phyloP scores from a whole-genome alignment of 1,140 invertebrate genomes.

The Tachypleus tridentatus region DNA sequence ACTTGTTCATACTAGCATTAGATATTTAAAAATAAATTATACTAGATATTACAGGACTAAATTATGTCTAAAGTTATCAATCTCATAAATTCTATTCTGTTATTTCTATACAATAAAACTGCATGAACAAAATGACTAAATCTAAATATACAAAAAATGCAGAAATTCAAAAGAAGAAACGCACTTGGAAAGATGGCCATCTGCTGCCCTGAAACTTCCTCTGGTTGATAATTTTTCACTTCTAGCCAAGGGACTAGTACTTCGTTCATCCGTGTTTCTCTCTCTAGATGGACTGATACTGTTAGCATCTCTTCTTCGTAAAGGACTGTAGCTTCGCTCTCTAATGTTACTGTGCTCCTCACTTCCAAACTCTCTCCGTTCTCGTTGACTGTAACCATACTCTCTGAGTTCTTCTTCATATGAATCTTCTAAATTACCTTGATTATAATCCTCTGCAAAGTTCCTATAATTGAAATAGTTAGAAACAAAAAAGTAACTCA shows the following conservation, averaged over 20 bases:
- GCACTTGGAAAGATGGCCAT: constrained; percentile 3
- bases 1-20: too few species aligned
- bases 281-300: constrained; percentile 4
- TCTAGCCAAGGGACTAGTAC: constrained; percentile 22
- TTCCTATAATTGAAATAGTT: constrained; percentile 19
- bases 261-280: constrained; percentile 3
- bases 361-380: constrained; percentile 27
- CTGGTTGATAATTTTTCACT: constrained; percentile 13
- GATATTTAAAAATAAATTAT: too few species aligned
- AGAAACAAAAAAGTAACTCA: too few species aligned
- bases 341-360: constrained; percentile 1
- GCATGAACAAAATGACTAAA: too few species aligned
- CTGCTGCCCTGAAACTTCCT: constrained; percentile 5
- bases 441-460: constrained; percentile 34
- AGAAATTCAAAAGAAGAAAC: background rate
- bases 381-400: constrained; percentile 28
- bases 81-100: too few species aligned
- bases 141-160: too few species aligned
- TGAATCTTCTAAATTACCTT: constrained; percentile 47
- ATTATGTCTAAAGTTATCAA: too few species aligned
- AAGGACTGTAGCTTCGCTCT: constrained; percentile 19
- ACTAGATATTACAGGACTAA: too few species aligned
- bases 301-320: constrained; percentile 5
- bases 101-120: background rate
- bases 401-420: constrained; percentile 39